phyloP scores from a whole-genome alignment of 92 coral and sea anemone genomes.

The Actinernus sp. region DNA sequence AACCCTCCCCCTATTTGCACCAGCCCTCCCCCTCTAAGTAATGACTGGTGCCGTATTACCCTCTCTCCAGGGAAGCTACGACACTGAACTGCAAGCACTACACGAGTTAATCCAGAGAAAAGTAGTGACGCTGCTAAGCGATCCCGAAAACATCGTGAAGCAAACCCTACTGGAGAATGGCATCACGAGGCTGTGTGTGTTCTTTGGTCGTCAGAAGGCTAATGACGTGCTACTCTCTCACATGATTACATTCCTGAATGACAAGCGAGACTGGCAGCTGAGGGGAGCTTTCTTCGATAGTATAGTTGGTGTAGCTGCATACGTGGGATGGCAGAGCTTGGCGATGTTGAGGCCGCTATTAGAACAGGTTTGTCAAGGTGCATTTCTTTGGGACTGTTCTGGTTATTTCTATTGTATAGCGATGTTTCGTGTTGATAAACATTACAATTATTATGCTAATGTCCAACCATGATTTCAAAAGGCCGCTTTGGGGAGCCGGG shows the following conservation, averaged over 20 bases:
- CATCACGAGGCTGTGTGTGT: constrained; percentile 94
- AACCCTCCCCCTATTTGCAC: too few species aligned
- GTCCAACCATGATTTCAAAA: too few species aligned
- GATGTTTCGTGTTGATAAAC: too few species aligned
- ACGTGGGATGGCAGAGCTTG: constrained; percentile 99
- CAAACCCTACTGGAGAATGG: constrained; percentile 96
- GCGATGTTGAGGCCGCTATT: constrained; percentile 94
- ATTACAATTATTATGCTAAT: too few species aligned
- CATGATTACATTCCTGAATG: constrained; percentile 96
- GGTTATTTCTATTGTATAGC: too few species aligned
- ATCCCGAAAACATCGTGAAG: constrained; percentile 94
- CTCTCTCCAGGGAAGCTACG: constrained; percentile 90
- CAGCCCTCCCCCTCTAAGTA: too few species aligned
- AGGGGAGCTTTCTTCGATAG: constrained; percentile 98
- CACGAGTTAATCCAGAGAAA: constrained; percentile 95
- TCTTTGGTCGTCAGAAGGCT: constrained; percentile 98
- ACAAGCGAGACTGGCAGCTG: constrained; percentile 97
- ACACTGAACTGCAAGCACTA: constrained; percentile 92
- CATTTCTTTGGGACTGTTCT: too few species aligned
- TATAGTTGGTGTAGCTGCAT: constrained; percentile 97
- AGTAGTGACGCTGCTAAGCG: constrained; percentile 95
- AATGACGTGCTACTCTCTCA: constrained; percentile 94
- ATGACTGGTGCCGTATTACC: too few species aligned
- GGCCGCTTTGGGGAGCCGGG: too few species aligned
- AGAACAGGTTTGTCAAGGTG: constrained; percentile 99